These are phyloP conservation scores for Lytechinus variegatus DNA, from an alignment of 35 echinoderm and acorn worm species.

Conservation along the genomic window DNA sequence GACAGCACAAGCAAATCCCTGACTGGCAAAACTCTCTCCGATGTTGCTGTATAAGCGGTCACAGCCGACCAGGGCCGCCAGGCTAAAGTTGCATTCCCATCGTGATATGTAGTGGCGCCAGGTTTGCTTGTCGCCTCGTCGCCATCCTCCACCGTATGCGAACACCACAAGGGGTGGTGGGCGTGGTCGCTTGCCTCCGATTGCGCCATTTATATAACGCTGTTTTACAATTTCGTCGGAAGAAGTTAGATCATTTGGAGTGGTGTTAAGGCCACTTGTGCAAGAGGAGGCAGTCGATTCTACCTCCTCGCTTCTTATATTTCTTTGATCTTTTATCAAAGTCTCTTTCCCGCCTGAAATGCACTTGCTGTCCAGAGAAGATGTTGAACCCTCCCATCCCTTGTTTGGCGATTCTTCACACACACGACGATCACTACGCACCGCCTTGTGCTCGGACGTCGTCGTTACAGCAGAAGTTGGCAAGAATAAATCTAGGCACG, in stretches of 20 bases:
- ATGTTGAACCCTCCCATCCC: background rate
- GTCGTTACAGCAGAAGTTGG: background rate
- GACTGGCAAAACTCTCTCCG: slow-evolving; percentile 46
- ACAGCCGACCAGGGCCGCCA: background rate
- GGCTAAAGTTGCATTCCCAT: slow-evolving; percentile 27
- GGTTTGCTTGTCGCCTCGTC: slow-evolving; percentile 42
- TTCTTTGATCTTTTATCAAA: background rate
- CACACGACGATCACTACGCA: background rate
- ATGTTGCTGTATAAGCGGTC: slow-evolving; percentile 35
- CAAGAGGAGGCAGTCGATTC: background rate
- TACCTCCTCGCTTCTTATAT: background rate
- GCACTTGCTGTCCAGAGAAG: background rate
- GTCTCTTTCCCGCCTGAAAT: background rate
- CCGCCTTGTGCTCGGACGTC: background rate
- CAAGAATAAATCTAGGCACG: slow-evolving; percentile 24
- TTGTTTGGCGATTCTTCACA: background rate
- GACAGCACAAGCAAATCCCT: background rate
- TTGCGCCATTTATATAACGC: background rate
- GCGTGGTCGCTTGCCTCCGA: background rate
- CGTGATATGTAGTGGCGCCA: slow-evolving; percentile 43
- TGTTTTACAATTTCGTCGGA: background rate
- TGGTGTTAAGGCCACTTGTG: background rate
- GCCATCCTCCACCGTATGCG: slow-evolving; percentile 51
- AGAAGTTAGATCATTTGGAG: background rate
- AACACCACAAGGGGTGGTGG: slow-evolving; percentile 41